These are phyloP conservation scores for Petrophora chlorosata DNA, from an alignment of 2,888 invertebrate genomes.

Conservation along the genomic window DNA sequence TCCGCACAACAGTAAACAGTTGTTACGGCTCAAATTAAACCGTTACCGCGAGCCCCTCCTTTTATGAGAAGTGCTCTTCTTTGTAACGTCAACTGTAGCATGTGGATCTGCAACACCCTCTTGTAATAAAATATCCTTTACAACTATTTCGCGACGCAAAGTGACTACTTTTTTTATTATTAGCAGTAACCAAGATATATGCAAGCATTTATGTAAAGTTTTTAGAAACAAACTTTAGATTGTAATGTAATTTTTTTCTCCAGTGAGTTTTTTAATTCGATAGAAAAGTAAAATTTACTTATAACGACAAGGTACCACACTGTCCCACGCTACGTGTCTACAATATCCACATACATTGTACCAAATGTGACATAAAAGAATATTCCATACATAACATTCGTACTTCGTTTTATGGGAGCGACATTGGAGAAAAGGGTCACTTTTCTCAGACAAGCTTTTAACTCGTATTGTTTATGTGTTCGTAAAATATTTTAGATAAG, in stretches of 20 bases:
- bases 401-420: not conserved
- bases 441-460: constrained; percentile 8
- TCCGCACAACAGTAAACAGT: not conserved
- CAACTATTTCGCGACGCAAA: too few relatives aligned
- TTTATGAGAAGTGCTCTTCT: constrained; percentile 14
- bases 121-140: too few relatives aligned
- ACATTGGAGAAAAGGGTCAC: constrained; percentile 10
- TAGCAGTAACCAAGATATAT: too few relatives aligned
- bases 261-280: too few relatives aligned
- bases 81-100: not conserved
- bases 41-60: constrained; percentile 9
- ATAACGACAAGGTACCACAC: not conserved
- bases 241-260: too few relatives aligned
- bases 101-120: too few relatives aligned
- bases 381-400: not conserved
- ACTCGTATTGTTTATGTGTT: constrained; percentile 1
- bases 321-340: not conserved
- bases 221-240: too few relatives aligned
- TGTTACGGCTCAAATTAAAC: constrained; percentile 9
- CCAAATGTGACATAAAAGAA: constrained; percentile 8
- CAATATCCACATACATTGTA: constrained; percentile 5
- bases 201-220: too few relatives aligned
- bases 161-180: too few relatives aligned
- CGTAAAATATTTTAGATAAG: too few relatives aligned
- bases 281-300: not conserved